Evolutionary conservation across 2,797 vertebrate genomes (phyloP), one percentile per base, ranked within the genome.

Genomic region (Megaceryle alcyon): DNA sequence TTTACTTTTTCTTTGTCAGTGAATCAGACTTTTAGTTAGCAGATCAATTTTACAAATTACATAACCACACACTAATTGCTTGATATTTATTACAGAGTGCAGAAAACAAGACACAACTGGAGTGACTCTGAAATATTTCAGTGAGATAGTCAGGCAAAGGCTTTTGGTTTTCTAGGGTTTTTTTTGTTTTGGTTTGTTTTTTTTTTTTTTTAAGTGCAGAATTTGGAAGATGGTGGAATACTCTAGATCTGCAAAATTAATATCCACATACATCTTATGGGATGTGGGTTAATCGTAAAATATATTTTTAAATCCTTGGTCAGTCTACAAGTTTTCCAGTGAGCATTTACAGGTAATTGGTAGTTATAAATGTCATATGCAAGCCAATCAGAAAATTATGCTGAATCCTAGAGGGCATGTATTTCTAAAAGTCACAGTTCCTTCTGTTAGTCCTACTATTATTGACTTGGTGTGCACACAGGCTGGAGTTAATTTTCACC

Each of bases 11-110:
- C 79, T 95, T 92, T 96, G 93, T 86, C 91, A 82, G 84, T 80
- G 93, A 95, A 82, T 93, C 82, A 92, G 84, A 95, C 75, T 95
- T 95, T 68, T 59, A 95, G 90, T 90, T 65, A 76, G 82, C 81
- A 44, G 49, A 96, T 95, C 63, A 89, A 88, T 96, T 96, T 96
- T 92, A 90, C 90, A 92, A 91, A 96, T 97, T 93, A 79, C 44
- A 71, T 69, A 96, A 95, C 88, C n/a, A 88, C 78, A 89, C 6
- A 86, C 71, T 60, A 63, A 87, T 94, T 79, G 29, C 68, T 96
- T 48, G n/a, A 43, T 92, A 92, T 75, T 94, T 89, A 89, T 88
- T 68, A 63, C 1, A 41, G 25, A 68, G 76, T 59, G 61, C 71
- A 91, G 90, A 85, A 97, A 95, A 94, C 56, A 76, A 92, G 61